phyloP scores from a whole-genome alignment of 92 coral and sea anemone genomes.

The Epizoanthus stellaris region DNA sequence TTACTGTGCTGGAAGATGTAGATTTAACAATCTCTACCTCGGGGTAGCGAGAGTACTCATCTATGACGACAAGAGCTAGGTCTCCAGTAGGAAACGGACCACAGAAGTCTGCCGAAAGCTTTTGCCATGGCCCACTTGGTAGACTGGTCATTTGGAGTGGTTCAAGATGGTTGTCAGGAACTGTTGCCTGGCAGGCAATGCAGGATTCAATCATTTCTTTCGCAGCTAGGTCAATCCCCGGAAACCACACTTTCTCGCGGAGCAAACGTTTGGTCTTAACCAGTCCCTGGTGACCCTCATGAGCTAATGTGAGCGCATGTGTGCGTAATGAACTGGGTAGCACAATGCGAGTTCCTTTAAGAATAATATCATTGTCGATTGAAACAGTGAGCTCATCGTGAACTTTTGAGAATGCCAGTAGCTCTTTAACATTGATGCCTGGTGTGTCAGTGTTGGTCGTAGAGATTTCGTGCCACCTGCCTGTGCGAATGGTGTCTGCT shows the following conservation, averaged over 20 bases:
- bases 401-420: slow-evolving; percentile 11
- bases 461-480: background rate
- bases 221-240: background rate
- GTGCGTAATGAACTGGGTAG: slow-evolving; percentile 23
- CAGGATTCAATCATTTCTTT: background rate
- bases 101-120: background rate
- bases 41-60: no score
- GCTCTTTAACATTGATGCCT: background rate
- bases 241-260: slow-evolving; percentile 29
- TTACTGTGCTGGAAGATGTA: no score
- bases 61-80: no score
- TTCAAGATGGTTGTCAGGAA: background rate
- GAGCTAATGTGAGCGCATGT: slow-evolving; percentile 5
- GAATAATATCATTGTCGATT: background rate
- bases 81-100: slow-evolving; percentile 21
- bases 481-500: background rate
- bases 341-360: slow-evolving; percentile 32
- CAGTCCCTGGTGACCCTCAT: slow-evolving; percentile 24
- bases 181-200: slow-evolving; percentile 6
- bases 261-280: slow-evolving; percentile 7
- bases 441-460: background rate
- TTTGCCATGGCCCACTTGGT: slow-evolving; percentile 20
- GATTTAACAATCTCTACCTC: no score
- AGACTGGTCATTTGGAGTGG: slow-evolving; percentile 12
- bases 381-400: slow-evolving; percentile 16